Base-by-base conservation (phyloP, 2,888 invertebrate genomes). In the Ochropleura leucogaster region DNA sequence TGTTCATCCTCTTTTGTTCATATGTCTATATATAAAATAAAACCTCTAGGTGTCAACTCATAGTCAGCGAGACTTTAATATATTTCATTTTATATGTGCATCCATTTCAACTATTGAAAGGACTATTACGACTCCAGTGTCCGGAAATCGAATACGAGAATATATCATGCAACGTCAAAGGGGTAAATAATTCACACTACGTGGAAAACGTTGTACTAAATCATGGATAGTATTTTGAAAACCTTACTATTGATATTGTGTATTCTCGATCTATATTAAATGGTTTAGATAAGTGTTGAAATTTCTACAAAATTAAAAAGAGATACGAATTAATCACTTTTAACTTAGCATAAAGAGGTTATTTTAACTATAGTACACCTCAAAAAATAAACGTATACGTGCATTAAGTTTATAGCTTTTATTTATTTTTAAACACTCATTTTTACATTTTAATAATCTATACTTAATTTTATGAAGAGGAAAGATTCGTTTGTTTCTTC, bases 71-170 rank as follows among this genome's bases (percentile, higher is more conserved):
- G 40, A 79, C 20, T 42, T 47, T 20, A 53, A 44, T 44, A 82
- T 53, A 80, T 65, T 46, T 46, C 51, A 67, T 59, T 77, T 47
- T 47, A 67, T 44, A 73, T 49, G 44, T 65, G 30, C 40, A 77
- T 65, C 63, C n/a, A 67, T 64, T 70, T 55, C 62, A 73, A 76
- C 40, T 60, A 75, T 69, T 69, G 66, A 70, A 77, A 73, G 62
- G 62, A 57, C 46, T 74, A 76, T 82, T 72, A 74, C 74, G n/a
- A 72, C 78, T 77, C 74, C 68, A 55, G 40, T 74, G 72, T 42
- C 69, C 83, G 85, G 88, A 87, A 88, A 88, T 88, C 77, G 83
- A 83, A 81, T 75, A 74, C 77, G 63, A 42, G 75, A 66, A 75
- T 85, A 85, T 83, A 87, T 85, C 87, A 83, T 75, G 73, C 49